phyloP scores from a whole-genome alignment of 2,113 vertebrate genomes.

The Deroptyus accipitrinus region DNA sequence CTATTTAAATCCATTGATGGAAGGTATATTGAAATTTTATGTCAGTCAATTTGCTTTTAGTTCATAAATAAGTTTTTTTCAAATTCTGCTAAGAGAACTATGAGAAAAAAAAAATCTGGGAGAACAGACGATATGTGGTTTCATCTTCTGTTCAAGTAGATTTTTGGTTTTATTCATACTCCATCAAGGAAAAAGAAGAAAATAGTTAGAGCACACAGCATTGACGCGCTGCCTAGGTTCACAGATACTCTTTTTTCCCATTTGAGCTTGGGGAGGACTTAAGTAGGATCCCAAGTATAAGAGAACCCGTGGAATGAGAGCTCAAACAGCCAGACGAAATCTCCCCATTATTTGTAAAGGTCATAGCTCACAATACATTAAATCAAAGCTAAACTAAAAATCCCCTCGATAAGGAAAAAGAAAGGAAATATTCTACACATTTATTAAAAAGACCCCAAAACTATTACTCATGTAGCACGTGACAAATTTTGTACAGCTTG shows the following conservation, averaged over 20 bases:
- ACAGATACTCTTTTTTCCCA: neutral
- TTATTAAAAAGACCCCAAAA: neutral
- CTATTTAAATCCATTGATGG: neutral
- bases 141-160: neutral
- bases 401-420: neutral
- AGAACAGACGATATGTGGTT: neutral
- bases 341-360: neutral
- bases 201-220: neutral
- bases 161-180: neutral
- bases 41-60: neutral
- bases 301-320: neutral
- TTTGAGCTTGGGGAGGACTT: neutral
- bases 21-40: constrained; percentile 1
- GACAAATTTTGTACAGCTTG: neutral
- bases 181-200: neutral
- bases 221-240: too few relatives aligned
- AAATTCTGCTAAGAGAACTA: neutral
- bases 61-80: neutral
- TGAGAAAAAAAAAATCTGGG: neutral
- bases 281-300: neutral
- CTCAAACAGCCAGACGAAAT: neutral
- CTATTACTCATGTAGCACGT: neutral
- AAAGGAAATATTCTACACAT: neutral
- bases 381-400: neutral
- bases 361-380: neutral